Percentiles rank a stretch among this genome's conserved stretches.
These are phyloP conservation scores for Priocnemis perturbator DNA, from an alignment of 2,888 invertebrate genomes.

Conservation along the genomic window DNA sequence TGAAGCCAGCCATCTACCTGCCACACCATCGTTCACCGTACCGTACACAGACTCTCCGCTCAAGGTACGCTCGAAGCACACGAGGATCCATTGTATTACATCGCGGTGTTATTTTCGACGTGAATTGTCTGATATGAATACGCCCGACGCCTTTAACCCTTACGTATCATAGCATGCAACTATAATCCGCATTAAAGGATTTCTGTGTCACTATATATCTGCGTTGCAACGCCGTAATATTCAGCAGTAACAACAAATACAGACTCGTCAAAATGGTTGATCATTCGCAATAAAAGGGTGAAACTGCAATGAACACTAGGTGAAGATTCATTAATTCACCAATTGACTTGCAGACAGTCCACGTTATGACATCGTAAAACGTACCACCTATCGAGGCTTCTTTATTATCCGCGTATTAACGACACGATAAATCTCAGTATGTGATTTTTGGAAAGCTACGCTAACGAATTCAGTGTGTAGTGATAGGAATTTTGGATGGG, in stretches of 20 bases:
- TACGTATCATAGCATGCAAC: slow-evolving; percentile 11
- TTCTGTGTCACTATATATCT: not conserved
- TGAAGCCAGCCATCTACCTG: slow-evolving; percentile 45
- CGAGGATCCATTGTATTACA: slow-evolving; percentile 54
- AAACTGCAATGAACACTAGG: too few relatives aligned
- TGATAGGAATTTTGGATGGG: not conserved
- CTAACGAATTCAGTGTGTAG: too few relatives aligned
- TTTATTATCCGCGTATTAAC: not conserved
- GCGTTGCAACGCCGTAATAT: not conserved
- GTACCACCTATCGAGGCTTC: too few relatives aligned
- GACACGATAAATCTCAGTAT: too few relatives aligned
- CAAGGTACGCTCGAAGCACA: slow-evolving; percentile 20
- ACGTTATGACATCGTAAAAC: too few relatives aligned
- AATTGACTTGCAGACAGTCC: too few relatives aligned
- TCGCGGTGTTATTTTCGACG: slow-evolving; percentile 51
- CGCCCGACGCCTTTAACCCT: slow-evolving; percentile 42
- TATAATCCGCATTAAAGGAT: slow-evolving; percentile 4
- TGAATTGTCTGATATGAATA: slow-evolving; percentile 53
- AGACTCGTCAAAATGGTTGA: too few relatives aligned
- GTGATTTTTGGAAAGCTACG: too few relatives aligned
- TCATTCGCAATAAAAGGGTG: too few relatives aligned
- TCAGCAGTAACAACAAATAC: too few relatives aligned
- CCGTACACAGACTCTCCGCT: slow-evolving; percentile 51
- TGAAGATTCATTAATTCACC: too few relatives aligned
- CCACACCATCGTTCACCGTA: slow-evolving; percentile 55